Evolutionary conservation across 2,797 vertebrate genomes (phyloP), one percentile per base, ranked within the genome.

Genomic region (Stomatorhinus walkeri): DNA sequence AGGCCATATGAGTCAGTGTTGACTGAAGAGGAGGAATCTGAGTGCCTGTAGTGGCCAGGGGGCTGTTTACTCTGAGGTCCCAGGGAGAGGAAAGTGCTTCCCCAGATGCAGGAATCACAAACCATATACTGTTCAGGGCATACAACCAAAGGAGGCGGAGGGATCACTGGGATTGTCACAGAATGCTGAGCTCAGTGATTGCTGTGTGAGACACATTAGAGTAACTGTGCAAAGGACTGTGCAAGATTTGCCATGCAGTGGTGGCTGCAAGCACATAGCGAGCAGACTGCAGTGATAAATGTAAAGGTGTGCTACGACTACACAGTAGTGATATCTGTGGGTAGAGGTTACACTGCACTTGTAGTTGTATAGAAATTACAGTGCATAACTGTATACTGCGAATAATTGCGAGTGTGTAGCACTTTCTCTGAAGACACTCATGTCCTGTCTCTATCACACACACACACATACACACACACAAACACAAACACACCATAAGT

Each of bases 111-210:
- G 61, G 87, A 61, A 24, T 87, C 79, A 90, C 89, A 83, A 89
- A 90, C 88, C 89, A 88, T 72, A 91, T 14, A 91, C 88, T 88
- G 87, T 43, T 87, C 87, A 59, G 85, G 85, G 46, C 87, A 72
- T 48, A n/a, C 24, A 79, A 90, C 87, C 89, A 86, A 52, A 79
- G 56, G 46, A 87, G 87, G 28, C 9, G 48, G n/a, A 86, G 68
- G 48, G 88, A 88, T 43, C 56, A 85, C 48, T 85, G 43, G 19
- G 76, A 81, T n/a, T 81, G 76, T 81, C 76, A 81, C 76, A 81
- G 76, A 81, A 81, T 46, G 76, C 76, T 81, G 85, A 54, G 49
- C 51, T 59, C 85, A 87, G 49, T 87, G 49, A 56, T 51, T 52
- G 32, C 49, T 56, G 49, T 54, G 49, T 22, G 19, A 36, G 76